Percentiles rank a stretch among this genome's conserved stretches.
phyloP scores from a whole-genome alignment of 2,888 invertebrate genomes.

The Pristionchus maxplancki region DNA sequence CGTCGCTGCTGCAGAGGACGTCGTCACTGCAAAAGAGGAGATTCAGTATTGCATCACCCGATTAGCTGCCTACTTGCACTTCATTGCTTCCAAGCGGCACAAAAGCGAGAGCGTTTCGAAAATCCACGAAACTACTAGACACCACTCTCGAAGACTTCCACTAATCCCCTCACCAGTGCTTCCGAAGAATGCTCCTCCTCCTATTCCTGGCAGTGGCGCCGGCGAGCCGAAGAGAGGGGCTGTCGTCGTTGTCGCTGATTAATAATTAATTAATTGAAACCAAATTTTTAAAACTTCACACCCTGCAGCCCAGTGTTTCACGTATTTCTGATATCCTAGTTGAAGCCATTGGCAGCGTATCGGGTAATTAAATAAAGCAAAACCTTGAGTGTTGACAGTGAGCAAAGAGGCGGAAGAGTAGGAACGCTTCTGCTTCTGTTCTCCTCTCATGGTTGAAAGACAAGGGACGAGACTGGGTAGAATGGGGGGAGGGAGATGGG shows the following conservation, averaged over 20 bases:
- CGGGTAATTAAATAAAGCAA: neutral
- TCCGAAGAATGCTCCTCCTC: constrained; percentile 18
- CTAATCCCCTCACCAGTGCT: neutral
- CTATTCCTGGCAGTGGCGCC: neutral
- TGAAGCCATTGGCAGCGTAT: too few species aligned
- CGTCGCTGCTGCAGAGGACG: neutral
- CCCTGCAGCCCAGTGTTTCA: too few species aligned
- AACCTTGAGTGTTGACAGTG: neutral
- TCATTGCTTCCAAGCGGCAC: neutral
- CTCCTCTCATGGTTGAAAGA: neutral
- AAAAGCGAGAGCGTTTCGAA: too few species aligned
- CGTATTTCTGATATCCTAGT: too few species aligned
- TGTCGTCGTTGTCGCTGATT: neutral
- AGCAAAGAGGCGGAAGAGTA: neutral
- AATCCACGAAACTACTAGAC: too few species aligned
- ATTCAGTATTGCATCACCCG: neutral
- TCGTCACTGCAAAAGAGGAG: neutral
- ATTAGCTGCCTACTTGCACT: neutral
- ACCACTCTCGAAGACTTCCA: neutral
- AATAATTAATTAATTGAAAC: neutral
- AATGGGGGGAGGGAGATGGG: neutral
- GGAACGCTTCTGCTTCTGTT: neutral
- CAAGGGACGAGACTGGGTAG: neutral
- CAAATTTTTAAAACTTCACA: neutral
- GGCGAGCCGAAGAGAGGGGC: neutral